Evolutionary conservation across 2,888 invertebrate genomes (phyloP).

Genomic region (Parthenolecanium corni): DNA sequence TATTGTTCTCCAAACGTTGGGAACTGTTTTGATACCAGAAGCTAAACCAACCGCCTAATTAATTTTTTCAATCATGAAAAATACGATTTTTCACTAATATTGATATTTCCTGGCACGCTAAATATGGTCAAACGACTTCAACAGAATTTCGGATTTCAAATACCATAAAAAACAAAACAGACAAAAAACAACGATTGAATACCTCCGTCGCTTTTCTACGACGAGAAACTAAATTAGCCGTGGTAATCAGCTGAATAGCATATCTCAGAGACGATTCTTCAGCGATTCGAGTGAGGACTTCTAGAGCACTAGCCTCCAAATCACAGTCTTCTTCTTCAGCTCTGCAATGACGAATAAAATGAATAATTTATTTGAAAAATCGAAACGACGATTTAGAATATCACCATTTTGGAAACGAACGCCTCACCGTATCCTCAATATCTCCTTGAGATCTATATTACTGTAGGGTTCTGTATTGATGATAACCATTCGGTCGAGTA

Average conservation of each 20-base stretch:
- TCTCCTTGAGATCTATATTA: constrained; percentile 79
- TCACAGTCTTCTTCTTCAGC: constrained; percentile 98
- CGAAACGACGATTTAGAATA: neutral
- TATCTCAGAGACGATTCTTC: constrained; percentile 89
- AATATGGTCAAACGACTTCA: too few species aligned
- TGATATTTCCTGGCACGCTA: too few species aligned
- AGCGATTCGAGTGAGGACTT: constrained; percentile 83
- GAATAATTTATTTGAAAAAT: neutral
- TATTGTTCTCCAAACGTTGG: too few species aligned
- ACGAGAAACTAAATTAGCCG: constrained; percentile 84
- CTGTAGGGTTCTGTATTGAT: constrained; percentile 81
- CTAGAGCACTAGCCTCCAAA: constrained; percentile 79
- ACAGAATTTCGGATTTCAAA: too few species aligned
- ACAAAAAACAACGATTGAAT: neutral
- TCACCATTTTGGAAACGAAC: neutral
- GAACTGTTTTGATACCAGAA: too few species aligned
- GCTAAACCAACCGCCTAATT: too few species aligned
- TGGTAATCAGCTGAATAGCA: constrained; percentile 94
- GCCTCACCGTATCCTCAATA: constrained; percentile 64
- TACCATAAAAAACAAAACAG: too few species aligned
- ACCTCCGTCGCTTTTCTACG: constrained; percentile 79
- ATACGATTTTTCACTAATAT: too few species aligned
- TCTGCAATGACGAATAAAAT: constrained; percentile 40
- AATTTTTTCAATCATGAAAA: too few species aligned
- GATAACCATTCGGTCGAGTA: constrained; percentile 89